Evolutionary conservation across 1,140 invertebrate species (phyloP).

Genomic region (Solenopsis invicta): DNA sequence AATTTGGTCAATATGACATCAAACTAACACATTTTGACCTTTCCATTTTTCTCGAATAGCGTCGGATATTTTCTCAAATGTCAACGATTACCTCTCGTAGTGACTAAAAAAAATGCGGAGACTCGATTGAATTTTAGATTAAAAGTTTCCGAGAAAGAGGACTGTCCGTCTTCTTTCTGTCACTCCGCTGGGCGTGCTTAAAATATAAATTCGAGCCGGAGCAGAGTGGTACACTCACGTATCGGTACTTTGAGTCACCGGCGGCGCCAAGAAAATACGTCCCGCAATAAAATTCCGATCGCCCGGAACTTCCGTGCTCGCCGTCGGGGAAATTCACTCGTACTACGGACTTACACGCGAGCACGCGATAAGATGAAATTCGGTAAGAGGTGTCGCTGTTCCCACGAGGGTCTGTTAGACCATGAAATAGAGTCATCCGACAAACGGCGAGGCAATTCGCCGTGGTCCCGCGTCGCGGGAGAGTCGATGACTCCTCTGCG

Average conservation of each 20-base stretch:
- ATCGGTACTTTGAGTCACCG: background rate
- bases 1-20: too few species aligned
- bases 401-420: conserved; percentile 35
- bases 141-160: background rate
- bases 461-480: conserved; percentile 23
- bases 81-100: too few species aligned
- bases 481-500: conserved; percentile 66
- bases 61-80: background rate
- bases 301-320: too few species aligned
- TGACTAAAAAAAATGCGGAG: too few species aligned
- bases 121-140: background rate
- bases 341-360: too few species aligned
- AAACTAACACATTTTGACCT: too few species aligned
- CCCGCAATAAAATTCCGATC: conserved; percentile 1
- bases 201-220: background rate
- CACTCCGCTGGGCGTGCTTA: background rate
- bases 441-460: conserved; percentile 37
- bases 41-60: too few species aligned
- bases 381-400: background rate
- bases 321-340: too few species aligned
- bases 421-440: conserved; percentile 52
- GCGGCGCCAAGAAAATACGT: background rate
- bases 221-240: background rate
- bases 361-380: conserved; percentile 41
- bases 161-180: background rate